phyloP scores from a whole-genome alignment of 2,888 invertebrate species.

The Drosophila prostipennis region DNA sequence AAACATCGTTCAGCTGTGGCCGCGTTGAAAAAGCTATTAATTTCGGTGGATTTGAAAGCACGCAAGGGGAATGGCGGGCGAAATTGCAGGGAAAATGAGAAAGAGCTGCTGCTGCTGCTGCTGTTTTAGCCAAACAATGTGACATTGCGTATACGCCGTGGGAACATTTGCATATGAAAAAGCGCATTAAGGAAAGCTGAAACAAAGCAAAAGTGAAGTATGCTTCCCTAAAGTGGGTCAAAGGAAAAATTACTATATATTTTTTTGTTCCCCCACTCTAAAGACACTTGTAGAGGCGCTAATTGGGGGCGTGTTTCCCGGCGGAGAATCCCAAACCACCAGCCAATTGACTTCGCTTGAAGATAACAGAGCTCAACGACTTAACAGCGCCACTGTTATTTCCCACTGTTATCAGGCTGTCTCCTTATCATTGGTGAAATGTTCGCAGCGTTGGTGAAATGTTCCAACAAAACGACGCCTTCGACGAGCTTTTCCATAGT shows the following conservation, averaged over 20 bases:
- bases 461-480: conserved; percentile 24
- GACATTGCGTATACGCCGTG: conserved; percentile 43
- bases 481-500: conserved; percentile 61
- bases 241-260: background rate
- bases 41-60: conserved; percentile 22
- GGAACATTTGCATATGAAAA: conserved; percentile 12
- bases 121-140: conserved; percentile 15
- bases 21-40: conserved; percentile 31
- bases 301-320: conserved; percentile 49
- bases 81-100: background rate
- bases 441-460: conserved; percentile 40
- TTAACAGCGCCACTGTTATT: conserved; percentile 34
- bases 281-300: background rate
- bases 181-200: background rate
- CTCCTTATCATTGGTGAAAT: conserved; percentile 68
- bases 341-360: conserved; percentile 15
- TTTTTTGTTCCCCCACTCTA: background rate
- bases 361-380: conserved; percentile 17
- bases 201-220: background rate
- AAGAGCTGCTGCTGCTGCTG: conserved; percentile 1
- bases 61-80: background rate
- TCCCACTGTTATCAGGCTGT: conserved; percentile 29
- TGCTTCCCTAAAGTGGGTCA: background rate
- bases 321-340: background rate
- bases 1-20: conserved; percentile 24